Evolutionary conservation across 1,140 invertebrate genomes (phyloP).

Genomic region (Leptopilina boulardi): DNA sequence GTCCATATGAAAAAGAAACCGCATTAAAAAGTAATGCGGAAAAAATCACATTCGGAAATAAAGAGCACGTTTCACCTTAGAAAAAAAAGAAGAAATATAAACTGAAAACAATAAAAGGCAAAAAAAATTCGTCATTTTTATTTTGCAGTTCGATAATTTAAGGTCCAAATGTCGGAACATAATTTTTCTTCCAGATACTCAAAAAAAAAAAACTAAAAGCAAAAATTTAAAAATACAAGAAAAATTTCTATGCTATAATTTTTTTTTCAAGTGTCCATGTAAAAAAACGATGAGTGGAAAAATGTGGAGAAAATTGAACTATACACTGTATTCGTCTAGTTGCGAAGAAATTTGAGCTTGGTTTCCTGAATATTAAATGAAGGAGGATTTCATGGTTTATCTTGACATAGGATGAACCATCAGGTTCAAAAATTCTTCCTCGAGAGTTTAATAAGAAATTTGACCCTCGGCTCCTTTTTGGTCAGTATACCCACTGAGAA

Average conservation of each 20-base stretch:
- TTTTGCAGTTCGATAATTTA: no score
- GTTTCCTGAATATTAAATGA: background rate
- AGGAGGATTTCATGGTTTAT: background rate
- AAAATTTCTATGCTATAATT: no score
- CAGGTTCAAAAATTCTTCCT: background rate
- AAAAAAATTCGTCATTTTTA: no score
- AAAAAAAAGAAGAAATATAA: background rate
- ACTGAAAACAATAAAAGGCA: no score
- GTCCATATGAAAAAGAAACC: conserved; percentile 36
- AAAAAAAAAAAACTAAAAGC: no score
- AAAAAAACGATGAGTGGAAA: no score
- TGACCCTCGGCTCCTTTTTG: background rate
- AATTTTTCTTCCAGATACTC: no score
- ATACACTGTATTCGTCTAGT: no score
- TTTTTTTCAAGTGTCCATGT: no score
- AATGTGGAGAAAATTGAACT: no score
- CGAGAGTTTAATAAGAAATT: background rate
- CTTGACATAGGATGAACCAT: background rate
- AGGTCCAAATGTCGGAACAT: no score
- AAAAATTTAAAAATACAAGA: no score
- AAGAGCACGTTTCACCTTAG: background rate
- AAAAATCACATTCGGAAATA: conserved; percentile 40
- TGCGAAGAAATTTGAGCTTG: background rate
- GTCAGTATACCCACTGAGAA: background rate
- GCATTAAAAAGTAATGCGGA: conserved; percentile 40